Conservation (phyloP, 2,113 vertebrate species). For the Stigmatopora nigra region DNA sequence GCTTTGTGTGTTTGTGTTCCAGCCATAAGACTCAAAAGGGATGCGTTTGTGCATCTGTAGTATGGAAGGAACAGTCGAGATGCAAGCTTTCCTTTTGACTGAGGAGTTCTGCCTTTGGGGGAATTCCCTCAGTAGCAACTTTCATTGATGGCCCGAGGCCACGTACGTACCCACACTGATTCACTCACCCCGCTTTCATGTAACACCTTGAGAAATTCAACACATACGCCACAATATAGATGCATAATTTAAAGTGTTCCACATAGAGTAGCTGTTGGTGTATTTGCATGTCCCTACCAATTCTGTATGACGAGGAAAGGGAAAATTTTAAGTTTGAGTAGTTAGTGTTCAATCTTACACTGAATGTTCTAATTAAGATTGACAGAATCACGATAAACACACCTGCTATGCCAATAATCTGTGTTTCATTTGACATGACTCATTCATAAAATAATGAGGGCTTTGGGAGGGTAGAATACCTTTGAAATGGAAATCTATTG, state of each 20-base stretch:
- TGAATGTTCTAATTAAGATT: not conserved
- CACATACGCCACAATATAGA: slow-evolving; percentile 2
- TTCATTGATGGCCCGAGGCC: slow-evolving; percentile 38
- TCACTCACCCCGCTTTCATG: slow-evolving; percentile 2
- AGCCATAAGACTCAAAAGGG: not conserved
- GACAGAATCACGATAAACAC: not conserved
- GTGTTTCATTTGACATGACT: not conserved
- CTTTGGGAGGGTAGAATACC: slow-evolving; percentile 1
- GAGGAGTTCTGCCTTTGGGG: slow-evolving; percentile 39
- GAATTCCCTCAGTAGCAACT: slow-evolving; percentile 38
- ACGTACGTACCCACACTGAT: slow-evolving; percentile 14
- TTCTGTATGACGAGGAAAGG: not conserved
- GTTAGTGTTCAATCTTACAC: not conserved
- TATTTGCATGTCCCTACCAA: not conserved
- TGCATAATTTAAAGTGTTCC: slow-evolving; percentile 4
- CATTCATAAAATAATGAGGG: slow-evolving; percentile 5
- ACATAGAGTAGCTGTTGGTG: not conserved
- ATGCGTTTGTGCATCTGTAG: slow-evolving; percentile 33
- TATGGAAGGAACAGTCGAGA: slow-evolving; percentile 37
- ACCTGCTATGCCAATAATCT: slow-evolving; percentile 4
- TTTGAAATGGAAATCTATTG: slow-evolving; percentile 2
- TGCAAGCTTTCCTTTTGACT: slow-evolving; percentile 43
- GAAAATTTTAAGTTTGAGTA: not conserved
- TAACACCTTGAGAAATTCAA: slow-evolving; percentile 6
- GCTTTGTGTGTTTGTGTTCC: slow-evolving; percentile 3